A percentile compares a stretch with the other conserved stretches of the same genome.
These are phyloP conservation scores for Ametastegia equiseti DNA, from an alignment of 2,888 invertebrate species.

Conservation along the genomic window DNA sequence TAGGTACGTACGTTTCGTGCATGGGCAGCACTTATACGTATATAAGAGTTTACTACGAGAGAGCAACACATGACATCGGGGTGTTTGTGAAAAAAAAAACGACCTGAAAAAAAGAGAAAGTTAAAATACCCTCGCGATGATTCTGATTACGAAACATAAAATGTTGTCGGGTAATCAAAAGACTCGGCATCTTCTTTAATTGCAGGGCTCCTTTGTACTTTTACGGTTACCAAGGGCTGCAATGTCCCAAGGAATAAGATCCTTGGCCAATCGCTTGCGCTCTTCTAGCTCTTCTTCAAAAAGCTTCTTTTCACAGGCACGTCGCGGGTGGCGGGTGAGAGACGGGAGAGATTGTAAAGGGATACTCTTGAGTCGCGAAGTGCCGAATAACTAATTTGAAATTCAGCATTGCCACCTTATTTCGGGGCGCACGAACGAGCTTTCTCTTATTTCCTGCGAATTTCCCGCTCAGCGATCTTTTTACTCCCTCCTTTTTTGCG, in stretches of 20 bases:
- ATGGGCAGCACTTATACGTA: no score
- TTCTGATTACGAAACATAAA: conserved; percentile 6
- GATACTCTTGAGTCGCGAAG: conserved; percentile 44
- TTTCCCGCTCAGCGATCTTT: conserved; percentile 28
- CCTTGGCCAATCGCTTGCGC: conserved; percentile 1
- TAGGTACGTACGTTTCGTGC: no score
- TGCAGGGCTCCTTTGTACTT: conserved; percentile 23
- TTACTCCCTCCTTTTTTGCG: no score
- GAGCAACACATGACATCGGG: neutral
- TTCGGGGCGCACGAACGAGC: conserved; percentile 66
- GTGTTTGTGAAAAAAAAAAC: neutral
- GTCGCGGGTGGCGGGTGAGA: conserved; percentile 10
- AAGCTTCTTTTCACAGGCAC: conserved; percentile 42
- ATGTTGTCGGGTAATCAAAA: conserved; percentile 3
- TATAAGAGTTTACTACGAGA: no score
- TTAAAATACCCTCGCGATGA: neutral
- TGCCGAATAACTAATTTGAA: conserved; percentile 60
- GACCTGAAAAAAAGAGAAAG: neutral
- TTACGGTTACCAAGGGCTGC: neutral
- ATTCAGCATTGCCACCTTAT: conserved; percentile 64
- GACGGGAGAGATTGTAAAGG: conserved; percentile 41
- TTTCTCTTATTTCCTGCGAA: conserved; percentile 54
- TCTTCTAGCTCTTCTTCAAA: conserved; percentile 37
- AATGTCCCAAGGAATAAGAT: neutral
- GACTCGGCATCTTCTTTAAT: conserved; percentile 16